Evolutionary conservation across 1,140 invertebrate species (phyloP).

Genomic region (Paramacrobiotus metropolitanus): DNA sequence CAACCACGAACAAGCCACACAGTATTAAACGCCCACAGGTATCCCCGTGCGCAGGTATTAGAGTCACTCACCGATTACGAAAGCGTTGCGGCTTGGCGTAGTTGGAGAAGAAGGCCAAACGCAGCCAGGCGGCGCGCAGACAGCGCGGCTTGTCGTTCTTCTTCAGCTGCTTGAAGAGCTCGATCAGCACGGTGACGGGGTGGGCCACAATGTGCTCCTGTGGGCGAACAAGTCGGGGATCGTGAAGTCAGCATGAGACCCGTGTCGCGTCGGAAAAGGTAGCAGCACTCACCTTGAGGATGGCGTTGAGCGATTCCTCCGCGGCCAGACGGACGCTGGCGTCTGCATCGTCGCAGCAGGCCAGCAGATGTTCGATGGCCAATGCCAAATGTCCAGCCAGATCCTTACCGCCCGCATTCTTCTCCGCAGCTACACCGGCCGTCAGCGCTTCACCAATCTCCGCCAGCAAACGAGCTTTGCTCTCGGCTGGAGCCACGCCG

Average conservation of each 20-base stretch:
- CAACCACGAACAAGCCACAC: no score
- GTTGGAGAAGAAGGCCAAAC: neutral
- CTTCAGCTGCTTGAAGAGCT: neutral
- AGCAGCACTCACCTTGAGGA: neutral
- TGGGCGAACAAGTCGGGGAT: no score
- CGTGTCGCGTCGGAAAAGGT: no score
- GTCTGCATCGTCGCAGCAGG: neutral
- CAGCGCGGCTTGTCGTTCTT: neutral
- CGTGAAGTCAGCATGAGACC: no score
- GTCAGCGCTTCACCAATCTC: no score
- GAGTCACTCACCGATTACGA: neutral
- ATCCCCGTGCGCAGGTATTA: no score
- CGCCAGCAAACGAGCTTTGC: no score
- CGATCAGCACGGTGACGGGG: neutral
- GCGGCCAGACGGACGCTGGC: neutral
- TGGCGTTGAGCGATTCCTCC: neutral
- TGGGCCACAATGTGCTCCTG: neutral
- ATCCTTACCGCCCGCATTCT: no score
- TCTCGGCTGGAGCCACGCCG: no score
- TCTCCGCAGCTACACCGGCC: no score
- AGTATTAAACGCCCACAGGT: no score
- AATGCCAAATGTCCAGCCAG: no score
- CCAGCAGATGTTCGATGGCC: neutral
- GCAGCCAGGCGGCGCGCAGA: neutral
- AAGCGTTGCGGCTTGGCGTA: neutral